Percentiles rank a stretch among this genome's conserved stretches.
Evolutionary conservation across 2,113 vertebrate species (phyloP).

Genomic region (Chiloscyllium plagiosum): DNA sequence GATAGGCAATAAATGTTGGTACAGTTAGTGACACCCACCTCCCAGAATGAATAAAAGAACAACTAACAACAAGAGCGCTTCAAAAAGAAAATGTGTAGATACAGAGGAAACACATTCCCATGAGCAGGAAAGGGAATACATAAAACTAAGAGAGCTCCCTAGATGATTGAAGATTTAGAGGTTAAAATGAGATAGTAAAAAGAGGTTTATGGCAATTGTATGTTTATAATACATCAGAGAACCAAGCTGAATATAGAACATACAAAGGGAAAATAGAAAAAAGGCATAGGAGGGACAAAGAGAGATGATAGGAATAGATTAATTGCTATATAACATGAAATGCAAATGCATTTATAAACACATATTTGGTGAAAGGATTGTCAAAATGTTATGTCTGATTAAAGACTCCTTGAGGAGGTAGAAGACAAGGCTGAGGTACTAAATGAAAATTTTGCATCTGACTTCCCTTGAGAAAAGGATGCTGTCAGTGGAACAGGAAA

Average conservation of each 20-base stretch:
- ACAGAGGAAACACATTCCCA: not conserved
- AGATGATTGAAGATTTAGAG: not conserved
- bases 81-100: not conserved
- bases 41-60: too few species aligned
- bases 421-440: not conserved
- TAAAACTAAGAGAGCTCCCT: not conserved
- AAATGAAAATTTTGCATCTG: not conserved
- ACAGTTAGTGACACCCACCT: too few species aligned
- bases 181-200: not conserved
- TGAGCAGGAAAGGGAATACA: not conserved
- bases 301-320: not conserved
- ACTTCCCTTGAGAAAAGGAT: not conserved
- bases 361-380: not conserved
- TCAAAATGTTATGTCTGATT: not conserved
- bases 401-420: not conserved
- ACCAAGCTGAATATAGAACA: not conserved
- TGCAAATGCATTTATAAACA: not conserved
- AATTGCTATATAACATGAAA: not conserved
- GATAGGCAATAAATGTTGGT: too few species aligned
- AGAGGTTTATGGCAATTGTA: not conserved
- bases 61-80: too few species aligned
- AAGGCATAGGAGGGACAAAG: not conserved
- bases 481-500: not conserved
- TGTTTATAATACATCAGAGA: not conserved
- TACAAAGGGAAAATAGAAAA: not conserved